Base-by-base conservation (phyloP, 2,797 vertebrate genomes). In the Galago senegalensis region DNA sequence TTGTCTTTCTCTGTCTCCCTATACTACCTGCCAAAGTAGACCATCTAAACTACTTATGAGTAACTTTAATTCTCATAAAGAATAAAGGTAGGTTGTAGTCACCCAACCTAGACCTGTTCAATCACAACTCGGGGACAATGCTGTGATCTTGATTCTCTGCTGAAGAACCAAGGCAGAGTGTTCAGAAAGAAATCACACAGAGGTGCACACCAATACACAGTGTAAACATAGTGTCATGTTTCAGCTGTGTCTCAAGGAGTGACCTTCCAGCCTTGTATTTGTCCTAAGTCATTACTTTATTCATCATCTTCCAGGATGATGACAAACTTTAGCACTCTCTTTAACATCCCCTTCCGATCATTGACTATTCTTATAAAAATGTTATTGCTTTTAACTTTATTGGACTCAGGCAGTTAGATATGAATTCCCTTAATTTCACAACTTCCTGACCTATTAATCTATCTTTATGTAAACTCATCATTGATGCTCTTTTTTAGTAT, bases 151-250 rank as follows among this genome's bases (percentile, higher is more conserved):
- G 34, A 18, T 13, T 53, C 46, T 69, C 49, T 40, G 6, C 43
- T 75, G 49, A 53, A 53, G 49, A 53, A 16, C 49, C 49, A 40
- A 72, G 16, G 14, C 37, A 9, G n/a, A 21, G 31, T 53, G 17
- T 23, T 56, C 3, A 37, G 20, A 53, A 72, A 56, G 43, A 70
- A 80, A 58, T 43, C 20, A n/a, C 20, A 2, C 5, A 16, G 58
- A 16, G 5, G 58, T 20, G 5, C 13, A 31, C 37, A n/a, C 25
- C 16, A 16, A 7, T 53, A 7, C 3, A 7, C 23, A 46, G 37
- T 63, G 2, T 31, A 69, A 67, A 46, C 3, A 0, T 17, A 29
- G 29, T 5, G 1, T 70, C 1, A 0, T 3, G 7, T 63, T 69
- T 80, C 29, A 7, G 20, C n/a, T 34, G 18, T 29, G 16, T 40